phyloP scores from a whole-genome alignment of 2,888 invertebrate species.

The Torymus aiolomorphi region DNA sequence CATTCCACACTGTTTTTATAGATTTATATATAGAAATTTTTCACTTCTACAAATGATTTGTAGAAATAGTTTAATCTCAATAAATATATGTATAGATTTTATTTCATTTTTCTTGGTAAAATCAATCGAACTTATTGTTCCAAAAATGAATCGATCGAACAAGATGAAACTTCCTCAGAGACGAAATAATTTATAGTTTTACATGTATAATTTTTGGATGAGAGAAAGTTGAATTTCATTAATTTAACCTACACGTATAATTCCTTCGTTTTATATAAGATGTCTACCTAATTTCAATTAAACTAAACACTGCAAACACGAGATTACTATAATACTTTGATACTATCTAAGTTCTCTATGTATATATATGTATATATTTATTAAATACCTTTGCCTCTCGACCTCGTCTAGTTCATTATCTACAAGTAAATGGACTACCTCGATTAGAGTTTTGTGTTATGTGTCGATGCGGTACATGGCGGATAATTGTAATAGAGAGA shows the following conservation, averaged over 20 bases:
- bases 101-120: background rate
- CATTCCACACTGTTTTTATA: constrained; percentile 12
- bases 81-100: no score
- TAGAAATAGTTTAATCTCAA: constrained; percentile 31
- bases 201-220: background rate
- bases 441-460: constrained; percentile 8
- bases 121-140: background rate
- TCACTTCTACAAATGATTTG: constrained; percentile 12
- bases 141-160: background rate
- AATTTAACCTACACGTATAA: background rate
- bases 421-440: constrained; percentile 7
- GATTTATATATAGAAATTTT: constrained; percentile 12
- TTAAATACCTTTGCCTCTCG: constrained; percentile 22
- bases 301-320: constrained; percentile 28
- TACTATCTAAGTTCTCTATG: no score
- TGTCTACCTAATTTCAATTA: constrained; percentile 6
- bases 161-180: background rate
- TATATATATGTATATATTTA: background rate
- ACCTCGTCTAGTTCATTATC: constrained; percentile 1
- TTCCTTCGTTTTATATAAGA: background rate
- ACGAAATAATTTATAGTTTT: no score
- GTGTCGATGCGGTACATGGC: constrained; percentile 24
- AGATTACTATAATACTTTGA: constrained; percentile 1
- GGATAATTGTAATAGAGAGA: constrained; percentile 33
- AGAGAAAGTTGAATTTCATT: background rate